phyloP scores from a whole-genome alignment of 2,113 vertebrate genomes.

The Ictidomys tridecemlineatus region DNA sequence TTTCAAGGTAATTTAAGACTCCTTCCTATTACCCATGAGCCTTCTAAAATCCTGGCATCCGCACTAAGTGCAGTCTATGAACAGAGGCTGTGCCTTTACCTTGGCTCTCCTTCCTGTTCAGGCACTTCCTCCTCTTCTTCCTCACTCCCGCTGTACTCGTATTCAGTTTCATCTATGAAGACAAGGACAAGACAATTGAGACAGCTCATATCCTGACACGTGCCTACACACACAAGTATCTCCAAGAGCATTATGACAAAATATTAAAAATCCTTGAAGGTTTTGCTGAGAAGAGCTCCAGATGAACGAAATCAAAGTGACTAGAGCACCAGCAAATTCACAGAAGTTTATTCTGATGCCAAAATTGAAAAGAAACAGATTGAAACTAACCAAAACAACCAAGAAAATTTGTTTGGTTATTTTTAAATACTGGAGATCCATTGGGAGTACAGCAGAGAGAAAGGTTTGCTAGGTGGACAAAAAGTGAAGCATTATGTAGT shows the following conservation, averaged over 20 bases:
- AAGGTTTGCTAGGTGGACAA: background rate
- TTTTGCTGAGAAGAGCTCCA: background rate
- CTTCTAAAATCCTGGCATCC: background rate
- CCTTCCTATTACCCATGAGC: fast-evolving
- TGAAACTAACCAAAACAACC: background rate
- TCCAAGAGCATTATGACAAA: background rate
- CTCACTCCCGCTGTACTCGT: slow-evolving; percentile 99
- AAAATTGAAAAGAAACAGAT: background rate
- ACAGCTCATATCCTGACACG: background rate
- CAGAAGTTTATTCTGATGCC: background rate
- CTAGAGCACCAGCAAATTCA: background rate
- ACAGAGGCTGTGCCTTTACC: slow-evolving; percentile 85
- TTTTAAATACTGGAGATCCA: background rate
- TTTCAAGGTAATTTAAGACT: background rate
- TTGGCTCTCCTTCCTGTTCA: slow-evolving; percentile 99
- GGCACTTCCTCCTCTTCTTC: slow-evolving; percentile 98
- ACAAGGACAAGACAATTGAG: background rate
- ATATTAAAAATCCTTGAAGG: background rate
- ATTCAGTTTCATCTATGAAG: slow-evolving; percentile 96
- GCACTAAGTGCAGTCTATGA: no score
- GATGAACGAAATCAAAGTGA: background rate
- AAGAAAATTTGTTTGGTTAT: background rate
- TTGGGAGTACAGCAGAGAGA: background rate
- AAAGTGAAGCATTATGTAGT: background rate
- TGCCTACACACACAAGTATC: no score